Conservation (phyloP, 2,888 invertebrate genomes). For the Phoenoteleia sp. region DNA sequence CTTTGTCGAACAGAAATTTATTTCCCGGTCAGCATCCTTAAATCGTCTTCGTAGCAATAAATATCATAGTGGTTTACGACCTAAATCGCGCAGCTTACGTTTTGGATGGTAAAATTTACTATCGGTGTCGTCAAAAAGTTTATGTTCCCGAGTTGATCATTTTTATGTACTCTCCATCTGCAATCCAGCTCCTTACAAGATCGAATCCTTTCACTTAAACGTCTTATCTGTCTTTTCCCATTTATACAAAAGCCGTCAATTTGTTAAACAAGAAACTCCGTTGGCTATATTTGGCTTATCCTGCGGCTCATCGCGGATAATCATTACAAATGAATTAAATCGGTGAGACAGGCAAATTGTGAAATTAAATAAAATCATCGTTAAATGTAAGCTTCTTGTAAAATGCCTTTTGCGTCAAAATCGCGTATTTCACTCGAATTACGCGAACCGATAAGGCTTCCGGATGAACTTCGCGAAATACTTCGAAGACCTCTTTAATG, state of each 20-base stretch:
- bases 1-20: slow-evolving; percentile 48
- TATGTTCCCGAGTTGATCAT: slow-evolving; percentile 33
- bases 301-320: background rate
- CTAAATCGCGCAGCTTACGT: slow-evolving; percentile 41
- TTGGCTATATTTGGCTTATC: slow-evolving; percentile 4
- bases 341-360: too few relatives aligned
- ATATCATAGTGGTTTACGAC: slow-evolving; percentile 36
- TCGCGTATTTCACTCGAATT: slow-evolving; percentile 23
- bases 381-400: slow-evolving; percentile 38
- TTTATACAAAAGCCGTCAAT: slow-evolving; percentile 6
- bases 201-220: background rate
- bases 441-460: slow-evolving; percentile 8
- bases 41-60: slow-evolving; percentile 15
- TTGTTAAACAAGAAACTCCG: background rate
- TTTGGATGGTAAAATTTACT: slow-evolving; percentile 45
- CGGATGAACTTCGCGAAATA: too few relatives aligned
- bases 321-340: slow-evolving; percentile 16
- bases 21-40: slow-evolving; percentile 18
- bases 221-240: background rate
- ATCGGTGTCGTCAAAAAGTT: slow-evolving; percentile 34
- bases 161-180: slow-evolving; percentile 26
- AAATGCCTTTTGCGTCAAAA: slow-evolving; percentile 38
- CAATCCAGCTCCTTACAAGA: background rate
- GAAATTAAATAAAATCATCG: slow-evolving; percentile 33
- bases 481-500: too few relatives aligned